Base-by-base conservation (phyloP, 2,888 invertebrate species). In the Limnephilus rhombicus region DNA sequence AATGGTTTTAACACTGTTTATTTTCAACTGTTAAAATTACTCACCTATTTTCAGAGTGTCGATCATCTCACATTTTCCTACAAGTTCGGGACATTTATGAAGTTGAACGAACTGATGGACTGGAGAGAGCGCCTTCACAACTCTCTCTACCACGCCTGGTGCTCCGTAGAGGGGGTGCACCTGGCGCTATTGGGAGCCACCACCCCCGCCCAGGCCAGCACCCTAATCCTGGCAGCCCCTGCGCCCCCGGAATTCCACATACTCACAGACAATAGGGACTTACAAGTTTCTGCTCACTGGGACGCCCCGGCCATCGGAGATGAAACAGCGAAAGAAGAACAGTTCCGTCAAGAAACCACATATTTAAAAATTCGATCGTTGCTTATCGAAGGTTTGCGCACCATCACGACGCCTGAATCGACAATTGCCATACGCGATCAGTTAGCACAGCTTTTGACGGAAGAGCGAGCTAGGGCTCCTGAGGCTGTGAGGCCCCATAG, bases 21-120 rank as follows among this genome's bases (percentile, higher is more conserved):
- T 68, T 24, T 68, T 68, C 68, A 68, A 7, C 68, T n/a, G 24
- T 5, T 9, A 9, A 18, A 68, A 24, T 24, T 29, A 34, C 0
- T 83, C 15, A 24, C n/a, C 37, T 83, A 2, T 15, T 90, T 94
- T 89, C 96, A 98, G 98, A 98, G 98, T 94, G 97, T 98, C 88
- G 99, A 99, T 95, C 98, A 99, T 95, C 96, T 99, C 91, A 98
- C 99, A 45, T 97, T 98, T 94, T 98, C 98, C 13, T 99, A 99
- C 96, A 99, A 99, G 95, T 99, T 98, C 95, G 99, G 99, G 18
- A 99, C 99, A 85, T 99, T 99, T 96, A 97, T 98, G 94, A 99
- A 99, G 96, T 97, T 99, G 94, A 97, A 98, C 94, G 99, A 99
- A 95, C 98, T 99, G 95, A 97, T 98, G 94, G 97, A 98, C 94